A percentile compares a stretch with the other conserved stretches of the same genome.
Conservation (phyloP, 2,888 invertebrate species). For the Leptopilina syphax region DNA sequence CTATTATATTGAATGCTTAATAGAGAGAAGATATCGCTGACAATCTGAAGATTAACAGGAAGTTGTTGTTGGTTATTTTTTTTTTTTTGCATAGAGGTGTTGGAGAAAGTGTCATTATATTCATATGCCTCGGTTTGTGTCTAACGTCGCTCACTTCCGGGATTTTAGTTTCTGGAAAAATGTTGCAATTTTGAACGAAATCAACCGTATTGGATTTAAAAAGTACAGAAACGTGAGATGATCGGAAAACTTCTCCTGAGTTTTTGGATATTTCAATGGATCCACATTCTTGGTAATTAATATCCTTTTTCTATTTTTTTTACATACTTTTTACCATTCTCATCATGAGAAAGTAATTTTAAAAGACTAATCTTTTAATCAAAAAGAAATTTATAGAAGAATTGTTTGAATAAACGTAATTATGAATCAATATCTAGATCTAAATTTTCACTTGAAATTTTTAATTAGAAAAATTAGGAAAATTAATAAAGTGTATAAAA, state of each 20-base stretch:
- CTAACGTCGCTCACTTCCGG: conserved; percentile 12
- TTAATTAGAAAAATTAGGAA: too few species aligned
- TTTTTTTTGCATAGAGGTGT: conserved; percentile 14
- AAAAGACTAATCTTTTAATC: too few species aligned
- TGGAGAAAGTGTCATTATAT: conserved; percentile 23
- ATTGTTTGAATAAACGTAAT: too few species aligned
- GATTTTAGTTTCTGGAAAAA: conserved; percentile 33
- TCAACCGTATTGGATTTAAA: conserved; percentile 45
- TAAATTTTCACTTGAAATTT: too few species aligned
- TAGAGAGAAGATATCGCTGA: conserved; percentile 22
- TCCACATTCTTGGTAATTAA: conserved; percentile 67
- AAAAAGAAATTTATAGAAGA: too few species aligned
- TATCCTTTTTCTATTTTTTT: neutral
- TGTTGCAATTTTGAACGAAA: conserved; percentile 57
- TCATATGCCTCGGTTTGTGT: conserved; percentile 37
- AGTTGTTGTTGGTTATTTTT: conserved; percentile 7
- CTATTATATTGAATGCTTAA: conserved; percentile 23
- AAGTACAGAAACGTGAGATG: conserved; percentile 68
- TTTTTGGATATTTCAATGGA: conserved; percentile 72
- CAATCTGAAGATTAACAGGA: conserved; percentile 42
- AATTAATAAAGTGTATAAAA: too few species aligned
- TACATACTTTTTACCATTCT: neutral
- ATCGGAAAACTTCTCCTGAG: conserved; percentile 69
- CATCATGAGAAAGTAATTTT: too few species aligned
- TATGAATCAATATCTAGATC: too few species aligned